A percentile compares a stretch with the other conserved stretches of the same genome.
Conservation (phyloP, 2,797 vertebrate genomes). For the Sebastes kiyomatsui region DNA sequence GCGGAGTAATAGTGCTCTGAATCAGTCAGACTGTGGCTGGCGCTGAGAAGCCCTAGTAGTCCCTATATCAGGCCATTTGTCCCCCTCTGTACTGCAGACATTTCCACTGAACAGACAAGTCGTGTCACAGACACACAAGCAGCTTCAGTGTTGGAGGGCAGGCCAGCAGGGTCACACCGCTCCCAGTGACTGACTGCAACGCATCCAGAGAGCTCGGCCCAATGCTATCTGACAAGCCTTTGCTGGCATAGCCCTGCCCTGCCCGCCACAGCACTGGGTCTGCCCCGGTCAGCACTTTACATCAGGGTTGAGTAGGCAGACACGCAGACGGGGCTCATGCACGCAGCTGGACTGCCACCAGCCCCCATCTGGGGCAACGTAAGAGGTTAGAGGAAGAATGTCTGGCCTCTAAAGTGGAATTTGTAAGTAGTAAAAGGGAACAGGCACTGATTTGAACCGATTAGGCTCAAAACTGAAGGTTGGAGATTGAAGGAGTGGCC, state of each 20-base stretch:
- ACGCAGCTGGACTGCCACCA: slow-evolving; percentile 43
- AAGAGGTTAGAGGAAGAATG: slow-evolving; percentile 59
- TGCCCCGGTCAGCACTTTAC: slow-evolving; percentile 77
- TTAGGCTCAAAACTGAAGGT: slow-evolving; percentile 60
- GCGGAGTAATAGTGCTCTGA: neutral
- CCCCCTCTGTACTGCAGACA: slow-evolving; percentile 10
- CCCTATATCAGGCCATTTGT: neutral
- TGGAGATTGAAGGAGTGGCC: slow-evolving; percentile 49
- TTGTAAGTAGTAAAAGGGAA: slow-evolving; percentile 59
- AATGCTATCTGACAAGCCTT: slow-evolving; percentile 69
- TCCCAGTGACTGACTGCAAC: slow-evolving; percentile 36
- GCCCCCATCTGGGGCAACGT: slow-evolving; percentile 37
- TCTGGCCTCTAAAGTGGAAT: slow-evolving; percentile 60
- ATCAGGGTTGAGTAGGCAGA: slow-evolving; percentile 70
- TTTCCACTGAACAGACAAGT: slow-evolving; percentile 18
- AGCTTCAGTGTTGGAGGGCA: slow-evolving; percentile 19
- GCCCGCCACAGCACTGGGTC: slow-evolving; percentile 36
- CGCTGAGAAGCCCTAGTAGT: neutral
- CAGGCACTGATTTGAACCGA: slow-evolving; percentile 69
- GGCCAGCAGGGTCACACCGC: slow-evolving; percentile 19
- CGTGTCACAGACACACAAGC: slow-evolving; percentile 7
- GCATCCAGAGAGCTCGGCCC: slow-evolving; percentile 46
- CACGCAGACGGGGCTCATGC: slow-evolving; percentile 47
- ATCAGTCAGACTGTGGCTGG: neutral
- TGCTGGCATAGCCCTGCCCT: slow-evolving; percentile 51